Evolutionary conservation across 2,113 vertebrate species (phyloP), one percentile per base, ranked within the genome.

Genomic region (Zosterops pallidus): DNA sequence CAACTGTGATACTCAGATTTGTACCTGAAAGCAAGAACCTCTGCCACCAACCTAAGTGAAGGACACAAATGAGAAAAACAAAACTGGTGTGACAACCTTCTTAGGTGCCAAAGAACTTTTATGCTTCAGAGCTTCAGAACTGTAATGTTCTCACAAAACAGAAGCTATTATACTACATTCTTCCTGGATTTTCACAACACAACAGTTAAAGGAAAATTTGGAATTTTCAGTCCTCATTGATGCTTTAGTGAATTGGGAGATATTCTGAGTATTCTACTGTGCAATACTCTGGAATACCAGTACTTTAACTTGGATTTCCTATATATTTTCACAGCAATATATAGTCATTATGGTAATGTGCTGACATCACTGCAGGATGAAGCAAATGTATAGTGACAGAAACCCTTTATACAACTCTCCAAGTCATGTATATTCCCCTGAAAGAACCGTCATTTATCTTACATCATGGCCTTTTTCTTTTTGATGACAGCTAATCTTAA

Each of bases 81-180:
- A 41, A 68, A 52, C 4, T 56, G 49, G 10, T 26, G 31, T 8
- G 86, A 90, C 31, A 82, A 81, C 29, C n/a, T 93, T 70, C 72
- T 93, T 33, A 84, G 14, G 29, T 86, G 93, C 90, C 93, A 95
- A 95, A 92, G 86, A 92, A 91, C 89, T 94, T 95, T 79, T 69
- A 78, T 11, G 53, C 44, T 86, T 84, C 52, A 86, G 29, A 60
- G 53, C 44, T 87, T 83, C 50, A 86, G 33, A 62, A 33, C 55
- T 44, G 14, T 31, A 78, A 52, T 9, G 8, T 23, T 37, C 62
- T 86, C 72, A 79, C 10, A 47, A 90, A n/a, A 14, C 46, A 88
- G 17, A 76, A 47, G 9, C 16, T 37, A 37, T 11, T 33, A 29
- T 3, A 37, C 5, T 26, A 44, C 14, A 35, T 64, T 56, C 68